phyloP scores from a whole-genome alignment of 2,113 vertebrate species.

The Barnardius zonarius region DNA sequence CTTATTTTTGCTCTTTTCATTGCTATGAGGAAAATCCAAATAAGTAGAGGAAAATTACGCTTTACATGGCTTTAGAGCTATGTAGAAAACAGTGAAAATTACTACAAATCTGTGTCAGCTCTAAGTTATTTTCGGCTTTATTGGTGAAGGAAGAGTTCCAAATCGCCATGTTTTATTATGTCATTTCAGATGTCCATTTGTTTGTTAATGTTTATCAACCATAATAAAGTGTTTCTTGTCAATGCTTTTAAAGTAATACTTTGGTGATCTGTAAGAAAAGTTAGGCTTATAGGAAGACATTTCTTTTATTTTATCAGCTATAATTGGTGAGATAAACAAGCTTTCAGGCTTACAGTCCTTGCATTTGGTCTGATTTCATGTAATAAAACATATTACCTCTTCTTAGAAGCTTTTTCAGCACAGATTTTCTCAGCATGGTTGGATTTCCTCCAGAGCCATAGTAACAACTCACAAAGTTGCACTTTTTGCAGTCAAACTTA shows the following conservation, averaged over 20 bases:
- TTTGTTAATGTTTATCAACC: background rate
- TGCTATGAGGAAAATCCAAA: background rate
- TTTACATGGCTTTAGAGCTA: background rate
- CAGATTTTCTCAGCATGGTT: background rate
- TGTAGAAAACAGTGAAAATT: background rate
- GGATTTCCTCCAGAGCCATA: background rate
- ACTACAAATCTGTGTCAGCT: background rate
- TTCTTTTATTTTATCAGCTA: background rate
- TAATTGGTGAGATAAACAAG: background rate
- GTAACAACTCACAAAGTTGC: background rate
- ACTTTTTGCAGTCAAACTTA: background rate
- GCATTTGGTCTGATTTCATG: background rate
- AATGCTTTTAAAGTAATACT: background rate
- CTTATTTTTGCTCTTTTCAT: background rate
- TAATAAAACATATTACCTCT: background rate
- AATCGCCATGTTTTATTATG: background rate
- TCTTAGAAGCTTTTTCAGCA: background rate
- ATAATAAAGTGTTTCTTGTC: background rate
- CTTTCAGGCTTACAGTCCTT: background rate
- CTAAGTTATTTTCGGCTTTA: background rate
- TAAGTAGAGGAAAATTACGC: background rate
- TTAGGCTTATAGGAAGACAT: background rate
- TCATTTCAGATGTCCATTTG: background rate
- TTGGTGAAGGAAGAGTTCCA: background rate
- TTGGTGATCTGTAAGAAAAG: background rate